These are phyloP conservation scores for Phoeniculus purpureus DNA, from an alignment of 2,797 vertebrate species.

Conservation along the genomic window DNA sequence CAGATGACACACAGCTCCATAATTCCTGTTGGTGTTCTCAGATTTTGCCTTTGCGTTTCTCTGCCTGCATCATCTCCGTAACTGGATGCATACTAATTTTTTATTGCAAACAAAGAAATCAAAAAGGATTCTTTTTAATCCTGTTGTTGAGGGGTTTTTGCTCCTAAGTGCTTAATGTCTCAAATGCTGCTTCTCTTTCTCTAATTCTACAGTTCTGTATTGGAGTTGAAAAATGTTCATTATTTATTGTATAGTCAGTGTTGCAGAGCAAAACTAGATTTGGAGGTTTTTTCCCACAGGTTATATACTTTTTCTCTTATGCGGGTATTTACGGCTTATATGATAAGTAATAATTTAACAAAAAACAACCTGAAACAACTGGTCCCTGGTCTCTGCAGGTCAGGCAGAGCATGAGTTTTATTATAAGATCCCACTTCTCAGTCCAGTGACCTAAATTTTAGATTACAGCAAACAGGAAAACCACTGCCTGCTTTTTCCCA, in stretches of 20 bases:
- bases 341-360: not conserved
- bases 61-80: slow-evolving; percentile 4
- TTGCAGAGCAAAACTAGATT: not conserved
- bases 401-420: not conserved
- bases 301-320: not conserved
- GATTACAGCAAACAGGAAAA: not conserved
- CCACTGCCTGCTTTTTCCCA: not conserved
- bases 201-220: not conserved
- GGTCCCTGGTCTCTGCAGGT: not conserved
- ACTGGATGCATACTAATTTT: slow-evolving; percentile 36
- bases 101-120: slow-evolving; percentile 34
- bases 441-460: slow-evolving; percentile 47
- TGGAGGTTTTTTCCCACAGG: not conserved
- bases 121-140: slow-evolving; percentile 51
- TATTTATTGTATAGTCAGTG: not conserved
- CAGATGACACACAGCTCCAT: slow-evolving; percentile 35
- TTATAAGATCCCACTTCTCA: not conserved
- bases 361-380: not conserved
- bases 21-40: slow-evolving; percentile 31
- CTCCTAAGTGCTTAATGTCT: not conserved
- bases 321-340: not conserved
- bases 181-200: not conserved
- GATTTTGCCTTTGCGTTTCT: slow-evolving; percentile 45
- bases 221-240: not conserved
- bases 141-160: not conserved